These are phyloP conservation scores for Drosophila trichaetosa DNA, from an alignment of 2,888 invertebrate genomes.

Conservation along the genomic window DNA sequence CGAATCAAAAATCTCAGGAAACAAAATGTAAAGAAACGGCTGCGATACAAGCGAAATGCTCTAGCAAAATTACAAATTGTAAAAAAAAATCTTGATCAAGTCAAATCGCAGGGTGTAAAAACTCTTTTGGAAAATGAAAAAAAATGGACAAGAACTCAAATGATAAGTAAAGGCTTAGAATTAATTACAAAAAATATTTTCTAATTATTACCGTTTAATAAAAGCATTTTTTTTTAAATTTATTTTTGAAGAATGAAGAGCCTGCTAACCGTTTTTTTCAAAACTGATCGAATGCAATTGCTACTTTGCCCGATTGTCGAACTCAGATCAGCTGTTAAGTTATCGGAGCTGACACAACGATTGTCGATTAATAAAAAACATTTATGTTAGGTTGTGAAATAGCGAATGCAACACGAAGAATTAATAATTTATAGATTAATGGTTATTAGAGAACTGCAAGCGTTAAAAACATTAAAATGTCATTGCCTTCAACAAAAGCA, in stretches of 20 bases:
- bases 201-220: neutral
- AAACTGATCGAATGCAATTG: neutral
- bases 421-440: neutral
- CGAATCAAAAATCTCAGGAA: constrained; percentile 11
- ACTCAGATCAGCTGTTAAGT: constrained; percentile 2
- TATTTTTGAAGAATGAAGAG: neutral
- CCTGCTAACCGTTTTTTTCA: neutral
- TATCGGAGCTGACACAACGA: neutral
- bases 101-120: constrained; percentile 18
- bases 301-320: constrained; percentile 3
- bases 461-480: constrained; percentile 32
- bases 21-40: constrained; percentile 14
- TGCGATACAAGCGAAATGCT: neutral
- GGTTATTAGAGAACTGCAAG: neutral
- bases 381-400: constrained; percentile 40
- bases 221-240: too few relatives aligned
- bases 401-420: constrained; percentile 7
- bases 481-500: constrained; percentile 57
- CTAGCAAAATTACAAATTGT: neutral
- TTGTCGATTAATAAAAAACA: constrained; percentile 9
- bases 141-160: neutral
- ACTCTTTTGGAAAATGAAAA: neutral
- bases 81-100: neutral
- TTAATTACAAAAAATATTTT: neutral
- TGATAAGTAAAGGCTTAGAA: neutral